Conservation (phyloP, 2,797 vertebrate genomes). For the Acanthopagrus latus region DNA sequence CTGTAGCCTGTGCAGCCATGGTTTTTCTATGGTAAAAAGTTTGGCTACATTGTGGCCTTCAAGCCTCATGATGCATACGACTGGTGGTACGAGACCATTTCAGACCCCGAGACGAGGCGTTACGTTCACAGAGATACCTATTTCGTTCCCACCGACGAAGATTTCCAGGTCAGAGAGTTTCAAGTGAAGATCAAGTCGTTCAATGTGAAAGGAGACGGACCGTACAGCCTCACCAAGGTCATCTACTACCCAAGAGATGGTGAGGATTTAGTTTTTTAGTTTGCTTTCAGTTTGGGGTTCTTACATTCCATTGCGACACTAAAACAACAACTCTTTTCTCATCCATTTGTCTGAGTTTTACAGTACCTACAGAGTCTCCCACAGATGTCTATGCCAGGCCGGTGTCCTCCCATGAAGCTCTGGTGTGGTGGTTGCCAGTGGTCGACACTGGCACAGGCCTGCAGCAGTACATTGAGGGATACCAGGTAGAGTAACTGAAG, state of each 20-base stretch:
- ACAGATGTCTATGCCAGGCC: slow-evolving; percentile 91
- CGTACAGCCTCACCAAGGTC: slow-evolving; percentile 90
- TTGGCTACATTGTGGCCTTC: slow-evolving; percentile 95
- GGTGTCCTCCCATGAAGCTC: slow-evolving; percentile 93
- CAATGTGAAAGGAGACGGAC: slow-evolving; percentile 96
- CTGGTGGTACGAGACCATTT: slow-evolving; percentile 94
- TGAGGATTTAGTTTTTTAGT: slow-evolving; percentile 44
- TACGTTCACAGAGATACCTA: slow-evolving; percentile 91
- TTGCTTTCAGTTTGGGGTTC: background rate
- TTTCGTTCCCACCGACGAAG: slow-evolving; percentile 74
- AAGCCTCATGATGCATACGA: slow-evolving; percentile 93
- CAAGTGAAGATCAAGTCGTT: slow-evolving; percentile 97
- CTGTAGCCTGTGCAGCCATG: slow-evolving; percentile 93
- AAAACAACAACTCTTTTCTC: background rate
- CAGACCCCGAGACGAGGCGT: slow-evolving; percentile 93
- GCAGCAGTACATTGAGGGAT: slow-evolving; percentile 92
- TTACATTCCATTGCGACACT: background rate
- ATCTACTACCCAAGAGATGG: slow-evolving; percentile 94
- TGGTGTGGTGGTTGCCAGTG: slow-evolving; percentile 95
- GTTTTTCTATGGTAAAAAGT: slow-evolving; percentile 95
- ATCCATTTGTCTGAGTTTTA: background rate
- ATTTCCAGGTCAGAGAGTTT: slow-evolving; percentile 91
- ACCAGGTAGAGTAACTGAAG: slow-evolving; percentile 86
- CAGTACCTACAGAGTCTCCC: slow-evolving; percentile 93
- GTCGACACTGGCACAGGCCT: slow-evolving; percentile 86